These are phyloP conservation scores for Patella pellucida DNA, from an alignment of 2,888 invertebrate species.

Conservation along the genomic window DNA sequence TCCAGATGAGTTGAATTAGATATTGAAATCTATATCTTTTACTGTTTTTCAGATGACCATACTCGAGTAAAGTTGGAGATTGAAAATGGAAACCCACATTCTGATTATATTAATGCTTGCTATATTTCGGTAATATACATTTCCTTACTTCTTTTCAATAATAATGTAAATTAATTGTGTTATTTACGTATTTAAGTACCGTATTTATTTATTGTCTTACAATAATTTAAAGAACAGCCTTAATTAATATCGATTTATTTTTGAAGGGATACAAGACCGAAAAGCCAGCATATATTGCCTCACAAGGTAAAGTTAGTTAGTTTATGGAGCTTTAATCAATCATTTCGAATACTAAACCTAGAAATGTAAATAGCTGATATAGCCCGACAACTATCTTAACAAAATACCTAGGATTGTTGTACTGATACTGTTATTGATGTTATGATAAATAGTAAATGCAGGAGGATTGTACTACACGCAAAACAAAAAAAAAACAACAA, in stretches of 20 bases:
- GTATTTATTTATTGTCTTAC: too few relatives aligned
- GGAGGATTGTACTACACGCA: too few relatives aligned
- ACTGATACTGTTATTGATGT: too few relatives aligned
- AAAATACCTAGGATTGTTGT: too few relatives aligned
- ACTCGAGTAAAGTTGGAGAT: slow-evolving; percentile 38
- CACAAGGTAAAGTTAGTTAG: slow-evolving; percentile 33
- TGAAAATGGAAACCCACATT: slow-evolving; percentile 26
- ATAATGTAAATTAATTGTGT: too few relatives aligned
- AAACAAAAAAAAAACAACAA: too few relatives aligned
- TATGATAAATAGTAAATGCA: too few relatives aligned
- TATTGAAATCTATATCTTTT: background rate
- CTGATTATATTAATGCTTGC: slow-evolving; percentile 46
- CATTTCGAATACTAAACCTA: too few relatives aligned
- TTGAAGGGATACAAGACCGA: slow-evolving; percentile 41
- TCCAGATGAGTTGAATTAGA: background rate
- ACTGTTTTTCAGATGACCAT: slow-evolving; percentile 41
- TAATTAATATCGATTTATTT: background rate
- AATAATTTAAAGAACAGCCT: too few relatives aligned
- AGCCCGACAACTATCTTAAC: too few relatives aligned
- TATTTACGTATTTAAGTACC: background rate
- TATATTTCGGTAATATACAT: slow-evolving; percentile 37
- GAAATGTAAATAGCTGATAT: too few relatives aligned
- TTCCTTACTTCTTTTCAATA: background rate
- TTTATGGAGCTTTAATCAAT: too few relatives aligned
- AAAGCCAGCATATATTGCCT: slow-evolving; percentile 43